Conservation (phyloP, 2,888 invertebrate species). For the Plagodis dolabraria region DNA sequence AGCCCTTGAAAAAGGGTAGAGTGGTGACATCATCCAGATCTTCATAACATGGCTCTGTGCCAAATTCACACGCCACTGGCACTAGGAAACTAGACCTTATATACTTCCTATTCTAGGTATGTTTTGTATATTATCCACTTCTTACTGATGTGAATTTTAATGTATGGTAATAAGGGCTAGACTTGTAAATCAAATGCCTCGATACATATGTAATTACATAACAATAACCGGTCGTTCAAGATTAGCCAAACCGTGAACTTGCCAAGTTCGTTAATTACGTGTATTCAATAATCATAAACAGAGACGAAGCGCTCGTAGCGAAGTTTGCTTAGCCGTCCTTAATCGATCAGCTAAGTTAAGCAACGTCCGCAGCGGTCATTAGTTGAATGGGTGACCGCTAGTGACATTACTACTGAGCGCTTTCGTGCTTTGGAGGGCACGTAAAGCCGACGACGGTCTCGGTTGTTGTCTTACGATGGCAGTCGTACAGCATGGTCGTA, state of each 20-base stretch:
- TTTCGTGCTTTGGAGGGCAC: too few species aligned
- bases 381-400: too few species aligned
- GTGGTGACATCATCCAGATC: neutral
- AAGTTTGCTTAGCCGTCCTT: too few species aligned
- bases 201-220: neutral
- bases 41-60: neutral
- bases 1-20: neutral
- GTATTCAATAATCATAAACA: too few species aligned
- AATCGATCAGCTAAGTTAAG: too few species aligned
- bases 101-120: neutral
- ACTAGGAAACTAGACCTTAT: neutral
- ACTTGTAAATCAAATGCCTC: neutral
- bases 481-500: too few species aligned
- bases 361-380: too few species aligned
- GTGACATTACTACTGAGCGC: too few species aligned
- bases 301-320: too few species aligned
- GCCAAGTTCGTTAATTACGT: neutral
- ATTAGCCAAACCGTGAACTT: conserved; percentile 3
- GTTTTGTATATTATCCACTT: neutral
- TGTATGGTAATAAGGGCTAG: neutral
- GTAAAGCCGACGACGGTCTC: too few species aligned
- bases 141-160: neutral
- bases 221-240: conserved; percentile 1
- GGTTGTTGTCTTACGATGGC: too few species aligned
- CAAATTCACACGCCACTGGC: neutral